Base-by-base conservation (phyloP, 2,888 invertebrate genomes). In the Tinea semifulvella region DNA sequence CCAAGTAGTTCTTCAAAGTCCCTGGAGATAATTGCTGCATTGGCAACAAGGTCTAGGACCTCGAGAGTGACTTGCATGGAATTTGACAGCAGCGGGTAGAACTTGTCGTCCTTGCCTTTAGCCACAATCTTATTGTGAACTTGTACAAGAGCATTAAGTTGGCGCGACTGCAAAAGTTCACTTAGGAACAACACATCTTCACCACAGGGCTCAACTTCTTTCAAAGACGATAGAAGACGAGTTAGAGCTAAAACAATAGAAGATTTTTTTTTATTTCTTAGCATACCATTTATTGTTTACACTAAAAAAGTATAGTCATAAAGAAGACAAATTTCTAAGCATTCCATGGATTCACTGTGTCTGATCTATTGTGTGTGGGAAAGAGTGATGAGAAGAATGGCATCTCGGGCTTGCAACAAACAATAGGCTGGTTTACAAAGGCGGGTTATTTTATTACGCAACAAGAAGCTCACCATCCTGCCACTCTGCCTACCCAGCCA, bases 121-220 rank as follows among this genome's bases (percentile, higher is more conserved):
- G 88, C 90, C 47, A 90, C 85, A 56, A 94, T 93, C 73, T 92
- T 92, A 64, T 94, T 94, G 68, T 95, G 94, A 48, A 94, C 94
- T 75, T 93, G 92, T 19, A 95, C 93, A 54, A 96, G 81, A 22
- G 95, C 94, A 74, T 94, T 91, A 1, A 96, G 84, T 65, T 94
- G 92, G 68, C 90, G 92, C 4, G 93, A 94, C 65, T 91, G 91
- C 42, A 96, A 79, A 42, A 95, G 76, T 52, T 90, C 90, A 70
- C 89, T 91, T 8, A 95, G 83, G 65, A 95, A 95, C 39, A 89
- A 89, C 50, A 94, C 85, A 75, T 95, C 95, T 70, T 94, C 92
- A 55, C 94, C 93, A 49, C 90, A 90, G 45, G 86, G 84, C 57
- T 88, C 88, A 31, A 91, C 89, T 68, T 93, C 91, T 70, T 92